These are phyloP conservation scores for Gonioctena quinquepunctata DNA, from an alignment of 1,140 invertebrate species.

Conservation along the genomic window DNA sequence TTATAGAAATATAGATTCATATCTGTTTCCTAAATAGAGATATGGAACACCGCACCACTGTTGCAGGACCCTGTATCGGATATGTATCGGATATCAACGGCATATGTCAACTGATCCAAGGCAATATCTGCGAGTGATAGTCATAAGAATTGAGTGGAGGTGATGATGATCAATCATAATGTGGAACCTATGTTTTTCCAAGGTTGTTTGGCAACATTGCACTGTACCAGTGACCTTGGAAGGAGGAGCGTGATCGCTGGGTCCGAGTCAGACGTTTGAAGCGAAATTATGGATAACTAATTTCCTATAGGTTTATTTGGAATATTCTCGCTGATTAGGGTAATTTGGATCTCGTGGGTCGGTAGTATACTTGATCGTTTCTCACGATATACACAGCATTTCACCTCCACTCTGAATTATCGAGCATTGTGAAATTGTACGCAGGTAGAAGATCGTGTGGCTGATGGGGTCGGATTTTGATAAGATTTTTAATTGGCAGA, in stretches of 20 bases:
- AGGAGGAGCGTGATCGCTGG: background rate
- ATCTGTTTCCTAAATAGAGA: too few relatives aligned
- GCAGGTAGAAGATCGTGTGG: background rate
- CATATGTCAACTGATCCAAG: too few relatives aligned
- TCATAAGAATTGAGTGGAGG: too few relatives aligned
- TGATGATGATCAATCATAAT: too few relatives aligned
- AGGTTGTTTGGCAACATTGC: background rate
- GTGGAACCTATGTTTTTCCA: too few relatives aligned
- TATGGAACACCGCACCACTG: too few relatives aligned
- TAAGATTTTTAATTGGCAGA: background rate
- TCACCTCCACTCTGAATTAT: background rate
- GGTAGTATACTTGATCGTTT: background rate
- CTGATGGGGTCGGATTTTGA: too few relatives aligned
- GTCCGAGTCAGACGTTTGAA: background rate
- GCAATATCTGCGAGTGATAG: too few relatives aligned
- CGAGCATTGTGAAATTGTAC: background rate
- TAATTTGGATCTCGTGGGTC: background rate
- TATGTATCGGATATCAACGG: too few relatives aligned
- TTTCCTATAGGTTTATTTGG: background rate
- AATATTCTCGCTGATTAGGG: background rate
- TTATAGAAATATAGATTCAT: too few relatives aligned
- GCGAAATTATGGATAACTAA: background rate
- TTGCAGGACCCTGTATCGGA: too few relatives aligned
- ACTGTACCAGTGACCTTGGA: background rate
- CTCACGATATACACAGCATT: background rate